phyloP scores from a whole-genome alignment of 2,113 vertebrate species.

The Lophius piscatorius region DNA sequence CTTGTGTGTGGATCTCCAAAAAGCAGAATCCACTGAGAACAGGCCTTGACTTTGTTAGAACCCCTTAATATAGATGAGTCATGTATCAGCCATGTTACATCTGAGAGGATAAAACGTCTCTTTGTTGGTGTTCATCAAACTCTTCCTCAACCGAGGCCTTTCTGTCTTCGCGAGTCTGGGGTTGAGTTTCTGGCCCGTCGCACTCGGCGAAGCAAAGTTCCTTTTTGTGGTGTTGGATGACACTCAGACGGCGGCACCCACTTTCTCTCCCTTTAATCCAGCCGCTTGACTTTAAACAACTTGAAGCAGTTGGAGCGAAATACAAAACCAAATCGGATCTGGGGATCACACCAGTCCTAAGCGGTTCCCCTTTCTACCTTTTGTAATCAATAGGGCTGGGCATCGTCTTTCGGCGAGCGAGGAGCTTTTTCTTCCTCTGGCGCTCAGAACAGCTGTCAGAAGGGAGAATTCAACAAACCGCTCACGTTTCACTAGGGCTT shows the following conservation, averaged over 20 bases:
- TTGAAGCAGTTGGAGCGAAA: conserved; percentile 62
- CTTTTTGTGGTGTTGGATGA: conserved; percentile 59
- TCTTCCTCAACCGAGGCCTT: conserved; percentile 18
- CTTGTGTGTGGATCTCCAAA: conserved; percentile 56
- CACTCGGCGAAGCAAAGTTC: conserved; percentile 54
- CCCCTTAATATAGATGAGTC: conserved; percentile 15
- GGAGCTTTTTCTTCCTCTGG: conserved; percentile 29
- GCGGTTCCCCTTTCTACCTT: conserved; percentile 49
- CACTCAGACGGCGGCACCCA: conserved; percentile 36
- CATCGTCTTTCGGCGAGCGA: conserved; percentile 60
- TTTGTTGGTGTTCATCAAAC: conserved; percentile 2
- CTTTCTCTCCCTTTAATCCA: conserved; percentile 46
- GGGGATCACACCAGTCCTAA: conserved; percentile 48
- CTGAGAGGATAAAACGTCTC: conserved; percentile 19
- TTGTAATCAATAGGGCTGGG: conserved; percentile 66
- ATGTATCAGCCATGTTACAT: conserved; percentile 16
- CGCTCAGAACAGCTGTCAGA: conserved; percentile 58
- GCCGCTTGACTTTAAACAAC: conserved; percentile 49
- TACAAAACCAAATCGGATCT: conserved; percentile 50
- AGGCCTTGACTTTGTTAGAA: conserved; percentile 6
- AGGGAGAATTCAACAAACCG: conserved; percentile 54
- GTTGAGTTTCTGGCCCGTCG: conserved; percentile 56
- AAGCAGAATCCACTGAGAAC: conserved; percentile 51
- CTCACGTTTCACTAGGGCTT: conserved; percentile 45
- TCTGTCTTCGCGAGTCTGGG: conserved; percentile 26